A percentile compares a stretch with the other conserved stretches of the same genome.
These are phyloP conservation scores for Nesoenas mayeri DNA, from an alignment of 2,113 vertebrate genomes.

Conservation along the genomic window DNA sequence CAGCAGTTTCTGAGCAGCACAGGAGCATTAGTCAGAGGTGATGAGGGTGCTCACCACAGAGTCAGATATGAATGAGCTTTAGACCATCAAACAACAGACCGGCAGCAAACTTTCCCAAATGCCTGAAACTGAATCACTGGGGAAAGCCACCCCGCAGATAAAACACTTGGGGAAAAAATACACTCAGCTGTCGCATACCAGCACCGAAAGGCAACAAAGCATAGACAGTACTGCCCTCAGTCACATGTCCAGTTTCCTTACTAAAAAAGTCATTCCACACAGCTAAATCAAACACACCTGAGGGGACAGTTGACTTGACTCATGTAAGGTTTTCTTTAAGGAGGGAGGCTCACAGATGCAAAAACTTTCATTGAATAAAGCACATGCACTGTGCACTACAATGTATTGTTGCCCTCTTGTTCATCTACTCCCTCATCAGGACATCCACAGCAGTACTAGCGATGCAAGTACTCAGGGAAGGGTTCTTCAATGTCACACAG, in stretches of 20 bases:
- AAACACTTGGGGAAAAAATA: not conserved
- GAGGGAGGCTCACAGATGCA: not conserved
- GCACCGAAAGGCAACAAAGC: not conserved
- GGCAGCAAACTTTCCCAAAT: not conserved
- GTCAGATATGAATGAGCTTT: not conserved
- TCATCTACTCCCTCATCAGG: not conserved
- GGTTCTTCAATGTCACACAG: rapidly evolving
- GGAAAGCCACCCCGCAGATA: not conserved
- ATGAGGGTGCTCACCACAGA: not conserved
- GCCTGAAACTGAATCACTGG: not conserved
- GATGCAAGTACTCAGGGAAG: not conserved
- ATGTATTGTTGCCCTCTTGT: not conserved
- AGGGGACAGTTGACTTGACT: not conserved
- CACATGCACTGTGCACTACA: not conserved
- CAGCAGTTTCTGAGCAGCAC: constrained; percentile 31
- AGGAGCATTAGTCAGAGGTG: not conserved
- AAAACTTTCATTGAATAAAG: not conserved
- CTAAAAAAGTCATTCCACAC: not conserved
- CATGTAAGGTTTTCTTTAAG: not conserved
- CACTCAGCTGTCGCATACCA: not conserved
- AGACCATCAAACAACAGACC: not conserved
- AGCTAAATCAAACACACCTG: not conserved
- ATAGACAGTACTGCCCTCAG: not conserved
- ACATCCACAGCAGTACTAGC: not conserved
- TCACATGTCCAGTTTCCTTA: not conserved